Percentiles rank a stretch among this genome's conserved stretches.
These are phyloP conservation scores for Thecophora atra DNA, from an alignment of 2,888 invertebrate species.

Conservation along the genomic window DNA sequence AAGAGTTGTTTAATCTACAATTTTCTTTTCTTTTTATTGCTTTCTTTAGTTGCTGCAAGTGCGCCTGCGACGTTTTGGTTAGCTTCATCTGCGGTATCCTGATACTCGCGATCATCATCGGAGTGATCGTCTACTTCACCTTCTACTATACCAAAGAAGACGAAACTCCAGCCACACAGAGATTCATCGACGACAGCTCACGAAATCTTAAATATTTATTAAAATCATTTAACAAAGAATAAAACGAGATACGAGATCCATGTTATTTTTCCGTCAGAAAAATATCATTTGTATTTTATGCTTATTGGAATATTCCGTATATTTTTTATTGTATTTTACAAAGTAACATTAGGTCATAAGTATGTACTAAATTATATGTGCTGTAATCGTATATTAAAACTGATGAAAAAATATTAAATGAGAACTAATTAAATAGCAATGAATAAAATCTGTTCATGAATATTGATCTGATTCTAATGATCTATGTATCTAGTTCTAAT, in stretches of 20 bases:
- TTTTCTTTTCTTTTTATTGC: not conserved
- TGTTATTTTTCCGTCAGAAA: slow-evolving; percentile 12
- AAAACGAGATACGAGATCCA: not conserved
- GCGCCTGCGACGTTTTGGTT: slow-evolving; percentile 57
- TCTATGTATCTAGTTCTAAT: too few species aligned
- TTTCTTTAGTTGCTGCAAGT: slow-evolving; percentile 56
- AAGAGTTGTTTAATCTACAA: not conserved
- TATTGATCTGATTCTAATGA: too few species aligned
- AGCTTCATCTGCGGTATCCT: slow-evolving; percentile 54
- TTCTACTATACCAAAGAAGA: slow-evolving; percentile 55
- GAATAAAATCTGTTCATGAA: too few species aligned
- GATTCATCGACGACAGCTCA: slow-evolving; percentile 50
- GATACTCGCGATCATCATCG: slow-evolving; percentile 55
- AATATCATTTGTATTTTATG: not conserved
- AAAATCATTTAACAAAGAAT: slow-evolving; percentile 44
- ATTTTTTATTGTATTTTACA: not conserved
- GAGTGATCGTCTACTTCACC: slow-evolving; percentile 60
- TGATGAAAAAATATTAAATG: too few species aligned
- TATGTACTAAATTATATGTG: not conserved
- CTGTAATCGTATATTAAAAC: too few species aligned
- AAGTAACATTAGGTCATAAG: not conserved
- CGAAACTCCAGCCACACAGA: slow-evolving; percentile 5
- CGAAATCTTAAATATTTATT: slow-evolving; percentile 56
- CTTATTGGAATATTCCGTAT: slow-evolving; percentile 19
- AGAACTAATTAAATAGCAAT: too few species aligned